Evolutionary conservation across 2,797 vertebrate species (phyloP).

Genomic region (Chaenodraco wilsoni): DNA sequence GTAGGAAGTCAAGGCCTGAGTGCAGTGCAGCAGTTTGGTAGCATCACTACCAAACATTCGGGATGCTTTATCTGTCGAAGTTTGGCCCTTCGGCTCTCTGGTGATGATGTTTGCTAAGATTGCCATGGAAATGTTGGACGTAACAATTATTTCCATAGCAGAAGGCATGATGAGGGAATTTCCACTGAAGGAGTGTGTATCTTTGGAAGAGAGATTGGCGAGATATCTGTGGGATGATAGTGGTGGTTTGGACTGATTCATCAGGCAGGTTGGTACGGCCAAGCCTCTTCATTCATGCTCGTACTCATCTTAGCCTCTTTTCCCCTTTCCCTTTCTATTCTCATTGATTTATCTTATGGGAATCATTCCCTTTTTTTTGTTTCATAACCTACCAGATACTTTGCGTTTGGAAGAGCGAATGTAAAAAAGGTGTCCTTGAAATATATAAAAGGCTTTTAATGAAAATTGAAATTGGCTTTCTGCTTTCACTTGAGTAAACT

Average conservation of each 20-base stretch:
- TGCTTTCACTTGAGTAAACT: neutral
- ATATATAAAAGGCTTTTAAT: constrained; percentile 7
- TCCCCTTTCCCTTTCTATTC: neutral
- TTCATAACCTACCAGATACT: neutral
- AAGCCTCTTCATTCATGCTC: constrained; percentile 27
- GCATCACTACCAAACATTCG: constrained; percentile 41
- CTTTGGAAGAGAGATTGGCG: constrained; percentile 42
- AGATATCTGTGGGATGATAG: constrained; percentile 55
- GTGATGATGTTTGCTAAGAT: constrained; percentile 63
- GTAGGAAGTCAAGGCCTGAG: neutral
- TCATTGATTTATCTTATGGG: constrained; percentile 23
- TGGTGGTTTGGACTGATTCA: constrained; percentile 53
- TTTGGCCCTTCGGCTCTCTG: constrained; percentile 55
- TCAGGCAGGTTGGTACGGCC: constrained; percentile 43
- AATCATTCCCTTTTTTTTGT: neutral
- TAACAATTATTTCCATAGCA: constrained; percentile 67
- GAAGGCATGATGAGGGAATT: constrained; percentile 68
- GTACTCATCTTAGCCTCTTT: neutral
- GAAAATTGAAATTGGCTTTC: neutral
- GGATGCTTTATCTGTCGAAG: constrained; percentile 55
- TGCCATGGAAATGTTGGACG: constrained; percentile 69
- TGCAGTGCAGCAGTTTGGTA: constrained; percentile 12
- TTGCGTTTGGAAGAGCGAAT: constrained; percentile 4
- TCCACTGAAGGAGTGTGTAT: constrained; percentile 52
- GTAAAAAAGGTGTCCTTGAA: constrained; percentile 20